Evolutionary conservation across 2,113 vertebrate species (phyloP), one percentile per base, ranked within the genome.

Genomic region (Sphaerodactylus townsendi): DNA sequence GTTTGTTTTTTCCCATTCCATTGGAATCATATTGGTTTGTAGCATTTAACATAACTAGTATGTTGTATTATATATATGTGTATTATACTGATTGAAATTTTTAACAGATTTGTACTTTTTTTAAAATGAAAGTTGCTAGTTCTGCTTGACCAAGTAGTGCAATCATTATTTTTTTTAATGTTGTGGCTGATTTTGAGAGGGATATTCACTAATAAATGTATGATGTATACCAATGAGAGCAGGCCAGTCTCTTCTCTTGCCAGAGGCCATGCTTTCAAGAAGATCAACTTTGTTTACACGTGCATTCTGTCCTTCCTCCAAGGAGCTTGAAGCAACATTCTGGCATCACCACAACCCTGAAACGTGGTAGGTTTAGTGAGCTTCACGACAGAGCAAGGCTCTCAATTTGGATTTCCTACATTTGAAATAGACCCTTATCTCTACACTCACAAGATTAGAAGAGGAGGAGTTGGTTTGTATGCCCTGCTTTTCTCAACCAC

Each of bases 191-290:
- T 98, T 99, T 94, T 98, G 98, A 99, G 97, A 99, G 98, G 98
- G 98, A 98, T 99, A 98, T 98, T 99, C 98, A 99, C 98, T 99
- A 99, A 99, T 99, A 99, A 99, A 99, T 98, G 98, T 99, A 98
- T 98, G 97, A 99, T 96, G 97, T 98, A 98, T 98, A 99, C 97
- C 97, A 96, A 93, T 21, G 30, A 0, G 46, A 86, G 72, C 84
- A 7, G 39, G 83, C 79, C 85, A 0, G 5, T 83, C 88, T 91
- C 79, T 95, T 79, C 92, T 88, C 86, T n/a, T 0, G 0, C 0
- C 7, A 1, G 15, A 79, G 69, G 46, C 25, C 59, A 30, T 30
- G 6, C n/a, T 62, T 10, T 10, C 1, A 0, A 28, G 64, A 74
- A 35, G 50, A 39, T 8, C 5, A 33, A 14, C 25, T 17, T 8